phyloP scores from a whole-genome alignment of 2,888 invertebrate genomes.

The Blera fallax region DNA sequence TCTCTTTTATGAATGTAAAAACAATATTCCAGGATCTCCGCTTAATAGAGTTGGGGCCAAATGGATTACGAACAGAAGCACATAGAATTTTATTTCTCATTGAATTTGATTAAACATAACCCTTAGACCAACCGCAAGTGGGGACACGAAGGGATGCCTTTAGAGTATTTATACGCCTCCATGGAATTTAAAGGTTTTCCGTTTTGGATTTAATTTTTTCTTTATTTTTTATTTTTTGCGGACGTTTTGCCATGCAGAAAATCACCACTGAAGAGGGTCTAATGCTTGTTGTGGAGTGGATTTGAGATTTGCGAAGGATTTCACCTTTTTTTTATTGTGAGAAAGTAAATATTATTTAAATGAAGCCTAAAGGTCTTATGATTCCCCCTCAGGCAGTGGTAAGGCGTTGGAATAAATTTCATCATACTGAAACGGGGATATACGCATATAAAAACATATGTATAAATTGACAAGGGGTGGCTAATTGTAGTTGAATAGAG shows the following conservation, averaged over 20 bases:
- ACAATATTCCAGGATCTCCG: no score
- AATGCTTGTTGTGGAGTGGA: neutral
- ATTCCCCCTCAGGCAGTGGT: neutral
- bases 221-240: neutral
- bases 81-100: no score
- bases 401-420: constrained; percentile 5
- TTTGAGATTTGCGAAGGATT: neutral
- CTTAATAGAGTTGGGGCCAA: no score
- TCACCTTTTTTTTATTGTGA: neutral
- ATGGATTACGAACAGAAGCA: no score
- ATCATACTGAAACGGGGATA: neutral
- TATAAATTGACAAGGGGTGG: neutral
- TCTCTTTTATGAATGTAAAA: no score
- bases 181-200: neutral
- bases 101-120: no score
- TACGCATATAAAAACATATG: neutral
- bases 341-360: constrained; percentile 43
- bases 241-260: neutral
- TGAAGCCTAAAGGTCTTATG: neutral
- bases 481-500: neutral
- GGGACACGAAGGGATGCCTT: no score
- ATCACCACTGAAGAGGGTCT: constrained; percentile 19
- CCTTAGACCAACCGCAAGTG: no score
- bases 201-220: neutral
- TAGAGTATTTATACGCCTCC: neutral